Base-by-base conservation (phyloP, 2,797 vertebrate genomes). In the Toxotes lorentzi region DNA sequence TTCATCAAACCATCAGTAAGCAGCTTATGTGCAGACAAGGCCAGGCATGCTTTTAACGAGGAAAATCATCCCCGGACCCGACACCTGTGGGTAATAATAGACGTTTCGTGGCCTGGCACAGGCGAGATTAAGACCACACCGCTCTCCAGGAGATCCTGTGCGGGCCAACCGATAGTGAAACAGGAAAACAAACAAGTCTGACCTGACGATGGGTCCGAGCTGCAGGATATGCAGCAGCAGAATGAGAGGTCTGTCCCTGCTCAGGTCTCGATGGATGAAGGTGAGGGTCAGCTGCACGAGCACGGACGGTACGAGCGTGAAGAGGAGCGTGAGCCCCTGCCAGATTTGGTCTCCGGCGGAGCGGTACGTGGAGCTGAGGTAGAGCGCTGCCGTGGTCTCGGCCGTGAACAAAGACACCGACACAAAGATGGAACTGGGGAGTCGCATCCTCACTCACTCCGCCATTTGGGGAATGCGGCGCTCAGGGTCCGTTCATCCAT, bases 251-350 rank as follows among this genome's bases (percentile, higher is more conserved):
- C 97, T 91, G 95, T 99, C 98, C 47, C 96, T 92, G 95, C 96
- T 96, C 70, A 99, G 95, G 93, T 99, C 98, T 86, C 98, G 96
- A 93, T 99, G 98, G 90, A 99, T 95, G 94, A 99, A 98, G 87
- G 96, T 96, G 73, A 99, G 96, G 54, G 96, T 97, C 78, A 99
- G 95, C 96, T 99, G 98, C 83, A 99, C 98, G 40, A 99, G 94
- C 60, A 94, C 95, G 68, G 97, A 99, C 82, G 98, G 96, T 40
- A 98, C 84, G 35, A 99, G 95, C 56, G 96, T 96, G 95, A 99
- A 98, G 70, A 99, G 91, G 56, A 99, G 95, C 62, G 98, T 99
- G 88, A 99, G 96, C 57, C 87, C 87, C 89, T 97, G 97, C 98
- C 98, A 99, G 86, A 97, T 97, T 83, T 92, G 90, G 90, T 99